A percentile compares a stretch with the other conserved stretches of the same genome.
phyloP scores from a whole-genome alignment of 2,888 invertebrate genomes.

The Phania funesta region DNA sequence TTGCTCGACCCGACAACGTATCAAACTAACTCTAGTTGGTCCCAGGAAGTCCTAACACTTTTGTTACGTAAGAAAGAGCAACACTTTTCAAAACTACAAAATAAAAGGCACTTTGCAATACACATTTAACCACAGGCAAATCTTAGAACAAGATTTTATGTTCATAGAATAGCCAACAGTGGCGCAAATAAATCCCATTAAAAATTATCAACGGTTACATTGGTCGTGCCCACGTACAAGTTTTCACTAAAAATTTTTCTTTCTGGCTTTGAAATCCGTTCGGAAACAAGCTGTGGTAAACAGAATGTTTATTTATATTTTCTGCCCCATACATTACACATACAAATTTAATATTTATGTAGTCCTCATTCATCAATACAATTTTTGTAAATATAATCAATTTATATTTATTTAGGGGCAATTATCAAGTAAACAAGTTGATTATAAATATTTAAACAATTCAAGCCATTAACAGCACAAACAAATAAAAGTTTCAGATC shows the following conservation, averaged over 20 bases:
- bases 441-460: constrained; percentile 16
- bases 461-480: not conserved
- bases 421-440: not conserved
- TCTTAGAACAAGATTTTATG: too few species aligned
- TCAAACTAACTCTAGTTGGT: too few species aligned
- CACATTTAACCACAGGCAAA: too few species aligned
- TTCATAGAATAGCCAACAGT: too few species aligned
- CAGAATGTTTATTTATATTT: not conserved
- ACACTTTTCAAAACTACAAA: too few species aligned
- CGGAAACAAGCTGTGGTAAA: not conserved
- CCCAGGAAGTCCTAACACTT: too few species aligned
- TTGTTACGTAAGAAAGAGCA: too few species aligned
- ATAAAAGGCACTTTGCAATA: too few species aligned
- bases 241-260: not conserved
- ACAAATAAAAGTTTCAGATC: not conserved
- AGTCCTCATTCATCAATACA: not conserved
- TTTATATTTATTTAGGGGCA: not conserved
- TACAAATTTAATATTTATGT: not conserved
- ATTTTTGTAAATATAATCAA: not conserved
- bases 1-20: too few species aligned
- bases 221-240: not conserved
- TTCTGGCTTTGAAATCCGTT: not conserved
- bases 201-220: too few species aligned
- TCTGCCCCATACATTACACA: not conserved
- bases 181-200: too few species aligned